Evolutionary conservation across 1,140 invertebrate species (phyloP).

Genomic region (Pollicipes pollicipes): DNA sequence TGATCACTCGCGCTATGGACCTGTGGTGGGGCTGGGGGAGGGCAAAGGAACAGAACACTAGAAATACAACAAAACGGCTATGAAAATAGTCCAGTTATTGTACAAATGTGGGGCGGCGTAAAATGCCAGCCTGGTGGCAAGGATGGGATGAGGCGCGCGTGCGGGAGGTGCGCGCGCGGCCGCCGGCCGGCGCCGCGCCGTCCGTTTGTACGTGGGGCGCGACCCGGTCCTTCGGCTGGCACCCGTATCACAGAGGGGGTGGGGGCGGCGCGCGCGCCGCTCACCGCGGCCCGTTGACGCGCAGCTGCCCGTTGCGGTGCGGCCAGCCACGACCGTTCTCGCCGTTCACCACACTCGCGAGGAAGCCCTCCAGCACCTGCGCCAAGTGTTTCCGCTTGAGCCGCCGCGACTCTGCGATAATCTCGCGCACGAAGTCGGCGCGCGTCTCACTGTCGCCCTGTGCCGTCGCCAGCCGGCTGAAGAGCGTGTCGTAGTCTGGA

Average conservation of each 20-base stretch:
- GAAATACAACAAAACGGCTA: constrained; percentile 2
- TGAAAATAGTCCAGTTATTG: neutral
- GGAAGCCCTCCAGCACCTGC: neutral
- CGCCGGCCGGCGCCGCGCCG: too few species aligned
- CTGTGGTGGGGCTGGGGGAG: too few species aligned
- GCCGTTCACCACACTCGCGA: too few species aligned
- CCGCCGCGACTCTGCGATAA: neutral
- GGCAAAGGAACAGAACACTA: neutral
- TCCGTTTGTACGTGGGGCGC: too few species aligned
- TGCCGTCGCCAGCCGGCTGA: neutral
- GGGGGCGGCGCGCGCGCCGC: too few species aligned
- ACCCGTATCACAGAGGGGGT: neutral
- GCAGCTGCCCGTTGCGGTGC: neutral
- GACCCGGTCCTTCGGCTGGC: too few species aligned
- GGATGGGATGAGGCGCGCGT: neutral
- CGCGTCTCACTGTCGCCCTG: neutral
- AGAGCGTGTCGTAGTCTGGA: neutral
- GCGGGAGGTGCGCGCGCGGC: too few species aligned
- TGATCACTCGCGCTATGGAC: neutral
- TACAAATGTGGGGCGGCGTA: neutral
- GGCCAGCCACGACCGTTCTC: neutral
- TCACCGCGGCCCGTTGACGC: neutral
- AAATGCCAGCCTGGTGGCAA: neutral
- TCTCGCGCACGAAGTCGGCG: neutral
- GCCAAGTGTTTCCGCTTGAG: constrained; percentile 4